Evolutionary conservation across 1,140 invertebrate species (phyloP), one percentile per base, ranked within the genome.

Genomic region (Marisa cornuarietis): DNA sequence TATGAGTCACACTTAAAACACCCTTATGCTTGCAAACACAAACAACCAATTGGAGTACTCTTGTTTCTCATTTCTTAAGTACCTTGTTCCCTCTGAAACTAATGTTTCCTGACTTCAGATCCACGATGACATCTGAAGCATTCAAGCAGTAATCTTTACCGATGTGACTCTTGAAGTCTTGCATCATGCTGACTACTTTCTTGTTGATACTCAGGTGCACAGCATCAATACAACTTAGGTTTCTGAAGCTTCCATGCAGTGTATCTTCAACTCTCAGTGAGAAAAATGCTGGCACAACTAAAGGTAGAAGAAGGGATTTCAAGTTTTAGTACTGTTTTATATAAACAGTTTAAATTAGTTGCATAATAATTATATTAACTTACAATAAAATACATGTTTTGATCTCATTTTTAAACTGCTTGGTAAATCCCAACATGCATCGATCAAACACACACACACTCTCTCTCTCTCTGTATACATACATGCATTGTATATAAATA

Each of bases 151-250:
- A 71, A 13, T 1, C 52, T 1, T 68, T 51, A 5, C 76, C 71
- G 1, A 82, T 80, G 22, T 68, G 22, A 42, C 31, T 71, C 6
- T 31, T 71, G 76, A 84, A 84, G n/a, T 81, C 73, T 24, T 61
- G 74, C 58, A 82, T 77, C 61, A 82, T 20, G 13, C 76, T 72
- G 66, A 82, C 81, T 13, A 82, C 81, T 65, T 81, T 82, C 68
- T 71, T 74, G 73, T 84, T 84, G 22, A 82, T 79, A 51, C 49
- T 77, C 8, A 69, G n/a, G 54, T 84, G 83, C 8, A 82, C 81
- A 54, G 79, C 71, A 72, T 84, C 78, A 26, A 82, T 71, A 52
- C 83, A 84, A 18, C 74, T 78, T n/a, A 79, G 76, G 63, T 84
- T 84, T 71, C 71, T 71, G 71, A 84, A 84, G 31, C 69, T 79